These are phyloP conservation scores for Peromyscus melanophrys DNA, from an alignment of 2,797 vertebrate species.

Conservation along the genomic window DNA sequence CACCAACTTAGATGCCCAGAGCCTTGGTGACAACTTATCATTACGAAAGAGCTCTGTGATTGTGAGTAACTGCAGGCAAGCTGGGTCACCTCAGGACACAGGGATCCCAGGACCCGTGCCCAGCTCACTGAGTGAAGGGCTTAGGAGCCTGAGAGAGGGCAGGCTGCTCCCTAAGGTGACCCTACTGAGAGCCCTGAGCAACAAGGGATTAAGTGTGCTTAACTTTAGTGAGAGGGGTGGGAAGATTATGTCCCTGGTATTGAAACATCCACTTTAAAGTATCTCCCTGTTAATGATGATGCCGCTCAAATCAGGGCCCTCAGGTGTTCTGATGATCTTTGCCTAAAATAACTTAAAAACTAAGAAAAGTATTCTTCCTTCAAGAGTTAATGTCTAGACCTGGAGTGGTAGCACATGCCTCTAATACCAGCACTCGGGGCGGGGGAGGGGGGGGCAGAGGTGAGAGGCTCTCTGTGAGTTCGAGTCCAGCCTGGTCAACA, in stretches of 20 bases:
- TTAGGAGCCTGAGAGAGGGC: neutral
- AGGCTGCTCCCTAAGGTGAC: neutral
- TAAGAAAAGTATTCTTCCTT: neutral
- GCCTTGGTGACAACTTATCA: neutral
- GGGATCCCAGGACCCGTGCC: neutral
- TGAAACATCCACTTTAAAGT: slow-evolving; percentile 8
- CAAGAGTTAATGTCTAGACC: neutral
- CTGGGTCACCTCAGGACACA: neutral
- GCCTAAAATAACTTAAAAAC: slow-evolving; percentile 20
- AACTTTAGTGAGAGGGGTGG: neutral
- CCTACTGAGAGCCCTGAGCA: neutral
- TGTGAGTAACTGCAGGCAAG: neutral
- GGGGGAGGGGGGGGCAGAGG: neutral
- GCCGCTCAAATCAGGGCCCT: neutral
- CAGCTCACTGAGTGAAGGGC: neutral
- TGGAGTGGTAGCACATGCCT: neutral
- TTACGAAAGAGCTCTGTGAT: neutral
- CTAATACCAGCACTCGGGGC: neutral
- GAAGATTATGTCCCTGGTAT: neutral
- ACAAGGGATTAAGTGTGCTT: neutral
- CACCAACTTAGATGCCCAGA: neutral
- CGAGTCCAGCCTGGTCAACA: neutral
- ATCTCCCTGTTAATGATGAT: neutral
- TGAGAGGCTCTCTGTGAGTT: neutral
- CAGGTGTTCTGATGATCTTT: neutral